Evolutionary conservation across 92 coral and sea anemone genomes (phyloP), one percentile per base, ranked within the genome.

Genomic region (Epizoanthus ramosus): DNA sequence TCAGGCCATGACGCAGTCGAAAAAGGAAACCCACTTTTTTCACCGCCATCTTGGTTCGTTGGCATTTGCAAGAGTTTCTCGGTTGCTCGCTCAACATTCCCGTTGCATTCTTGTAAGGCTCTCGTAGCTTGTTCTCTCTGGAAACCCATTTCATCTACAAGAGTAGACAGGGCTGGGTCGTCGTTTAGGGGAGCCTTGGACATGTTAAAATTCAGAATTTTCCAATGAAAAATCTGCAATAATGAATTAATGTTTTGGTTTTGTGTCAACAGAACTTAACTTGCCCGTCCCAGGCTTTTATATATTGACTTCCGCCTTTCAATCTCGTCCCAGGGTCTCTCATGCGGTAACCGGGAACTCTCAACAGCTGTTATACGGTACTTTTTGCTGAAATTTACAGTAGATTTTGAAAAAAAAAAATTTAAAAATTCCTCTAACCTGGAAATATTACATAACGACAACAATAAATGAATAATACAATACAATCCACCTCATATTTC

Each of bases 81-180:
- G 19, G 80, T 91, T 14, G 97, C 94, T 4, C 65, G 59, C 63
- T 80, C 57, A 12, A 88, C 23, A 65, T 91, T 82, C 5, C 90
- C 91, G 43, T 87, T 79, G 56, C 98, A 93, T 13, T 91, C 91
- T n/a, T 79, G 84, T 35, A 93, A 84, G 60, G 79, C 86, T 41
- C 74, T 68, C 73, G 86, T 89, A 0, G 92, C 97, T 45, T 86
- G 84, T 28, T 93, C 91, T 71, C 83, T 88, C 35, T 90, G 77
- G 60, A 76, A 85, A 1, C 97, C 94, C 66, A 85, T 80, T 68
- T 90, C 89, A 22, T 66, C 76, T 71, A 75, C 81, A 3, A 93
- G 81, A 77, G 79, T 90, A 61, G 87, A 80, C 39, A 89, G 58
- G 21, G 87, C 84, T 19, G 82, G 22, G 10, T 14, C 60, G 41